These are phyloP conservation scores for Phoxinus dragarum DNA, from an alignment of 2,797 vertebrate genomes.

Conservation along the genomic window DNA sequence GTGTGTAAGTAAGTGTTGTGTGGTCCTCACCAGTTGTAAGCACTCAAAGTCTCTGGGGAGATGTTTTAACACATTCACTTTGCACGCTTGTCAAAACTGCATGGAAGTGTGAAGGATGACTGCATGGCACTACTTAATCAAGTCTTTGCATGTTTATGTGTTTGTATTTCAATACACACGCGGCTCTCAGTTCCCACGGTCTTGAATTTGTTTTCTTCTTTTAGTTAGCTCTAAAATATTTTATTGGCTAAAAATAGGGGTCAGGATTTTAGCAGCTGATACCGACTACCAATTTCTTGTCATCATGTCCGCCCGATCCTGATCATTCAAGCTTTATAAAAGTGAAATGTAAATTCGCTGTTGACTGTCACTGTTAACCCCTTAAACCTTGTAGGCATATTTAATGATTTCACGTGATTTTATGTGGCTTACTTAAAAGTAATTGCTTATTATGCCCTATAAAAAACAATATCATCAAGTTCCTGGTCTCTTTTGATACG, in stretches of 20 bases:
- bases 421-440: background rate
- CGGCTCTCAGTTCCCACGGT: conserved; percentile 31
- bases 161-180: conserved; percentile 57
- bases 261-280: background rate
- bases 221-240: background rate
- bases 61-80: conserved; percentile 35
- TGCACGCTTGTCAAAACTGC: conserved; percentile 36
- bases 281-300: background rate
- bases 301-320: background rate
- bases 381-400: background rate
- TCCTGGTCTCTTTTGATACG: background rate
- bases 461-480: background rate
- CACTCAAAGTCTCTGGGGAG: conserved; percentile 39
- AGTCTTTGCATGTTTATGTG: conserved; percentile 67
- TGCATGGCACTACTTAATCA: conserved; percentile 65
- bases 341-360: background rate
- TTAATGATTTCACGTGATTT: background rate
- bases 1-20: conserved; percentile 43
- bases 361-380: background rate
- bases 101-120: conserved; percentile 56
- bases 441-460: background rate
- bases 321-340: background rate
- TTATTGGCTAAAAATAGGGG: background rate
- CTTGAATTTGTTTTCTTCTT: background rate
- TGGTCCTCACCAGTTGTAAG: conserved; percentile 47